phyloP scores from a whole-genome alignment of 2,888 invertebrate species.

The Apodemia hepburni region DNA sequence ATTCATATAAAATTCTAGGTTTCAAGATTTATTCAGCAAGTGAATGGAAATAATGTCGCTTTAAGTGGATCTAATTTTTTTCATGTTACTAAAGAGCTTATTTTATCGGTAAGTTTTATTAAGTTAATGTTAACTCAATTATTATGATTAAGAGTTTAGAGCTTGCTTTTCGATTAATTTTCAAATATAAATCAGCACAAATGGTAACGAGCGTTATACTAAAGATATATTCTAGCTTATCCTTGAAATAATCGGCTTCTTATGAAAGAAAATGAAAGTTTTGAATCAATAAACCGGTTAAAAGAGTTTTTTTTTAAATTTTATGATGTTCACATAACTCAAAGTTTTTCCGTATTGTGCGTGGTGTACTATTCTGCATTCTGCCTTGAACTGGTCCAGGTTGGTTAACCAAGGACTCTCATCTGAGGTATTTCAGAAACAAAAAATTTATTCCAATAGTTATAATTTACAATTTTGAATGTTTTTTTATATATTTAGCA shows the following conservation, averaged over 20 bases:
- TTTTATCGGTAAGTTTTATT: conserved; percentile 68
- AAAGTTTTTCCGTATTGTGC: neutral
- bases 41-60: conserved; percentile 76
- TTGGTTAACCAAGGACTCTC: too few relatives aligned
- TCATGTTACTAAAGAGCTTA: conserved; percentile 74
- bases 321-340: neutral
- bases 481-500: too few relatives aligned
- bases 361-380: too few relatives aligned
- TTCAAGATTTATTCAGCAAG: conserved; percentile 79
- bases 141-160: neutral
- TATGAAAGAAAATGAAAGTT: too few relatives aligned
- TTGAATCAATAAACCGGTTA: too few relatives aligned
- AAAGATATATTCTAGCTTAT: neutral
- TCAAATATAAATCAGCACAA: too few relatives aligned
- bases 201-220: neutral
- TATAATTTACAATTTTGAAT: too few relatives aligned
- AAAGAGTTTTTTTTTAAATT: neutral
- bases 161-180: neutral
- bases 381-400: too few relatives aligned
- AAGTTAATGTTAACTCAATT: neutral
- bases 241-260: neutral
- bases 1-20: conserved; percentile 55
- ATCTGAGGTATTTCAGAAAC: too few relatives aligned
- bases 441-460: too few relatives aligned
- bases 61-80: conserved; percentile 81